Percentiles rank a stretch among this genome's conserved stretches.
These are phyloP conservation scores for Vannuccia rotundouncinata DNA, from an alignment of 2,888 invertebrate species.

Conservation along the genomic window DNA sequence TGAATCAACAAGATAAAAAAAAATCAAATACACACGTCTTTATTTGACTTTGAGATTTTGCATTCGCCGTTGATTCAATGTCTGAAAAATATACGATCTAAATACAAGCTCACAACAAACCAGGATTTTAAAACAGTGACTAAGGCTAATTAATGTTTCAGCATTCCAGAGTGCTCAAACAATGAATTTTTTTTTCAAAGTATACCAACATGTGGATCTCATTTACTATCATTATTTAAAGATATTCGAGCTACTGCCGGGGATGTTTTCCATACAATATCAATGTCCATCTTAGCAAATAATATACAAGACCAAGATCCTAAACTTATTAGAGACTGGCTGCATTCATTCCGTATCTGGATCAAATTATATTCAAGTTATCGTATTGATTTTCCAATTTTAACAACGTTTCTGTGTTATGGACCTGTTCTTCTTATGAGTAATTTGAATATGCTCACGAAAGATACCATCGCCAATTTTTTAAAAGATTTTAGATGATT, in stretches of 20 bases:
- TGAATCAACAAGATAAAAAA: neutral
- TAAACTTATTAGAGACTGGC: slow-evolving; percentile 2
- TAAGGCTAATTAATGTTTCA: slow-evolving; percentile 20
- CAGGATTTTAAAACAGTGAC: neutral
- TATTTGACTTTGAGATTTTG: slow-evolving; percentile 8
- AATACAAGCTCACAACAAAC: neutral
- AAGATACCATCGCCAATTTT: too few species aligned
- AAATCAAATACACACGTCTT: slow-evolving; percentile 6
- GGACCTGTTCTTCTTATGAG: neutral
- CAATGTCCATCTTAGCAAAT: slow-evolving; percentile 11
- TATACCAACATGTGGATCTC: slow-evolving; percentile 9
- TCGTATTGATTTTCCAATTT: neutral
- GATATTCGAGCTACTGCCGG: slow-evolving; percentile 21
- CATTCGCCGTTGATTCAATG: slow-evolving; percentile 11
- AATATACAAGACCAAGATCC: neutral
- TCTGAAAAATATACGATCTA: slow-evolving; percentile 6
- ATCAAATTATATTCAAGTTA: slow-evolving; percentile 16
- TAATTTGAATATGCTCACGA: neutral
- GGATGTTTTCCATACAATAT: slow-evolving; percentile 7
- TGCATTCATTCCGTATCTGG: slow-evolving; percentile 11
- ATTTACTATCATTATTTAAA: slow-evolving; percentile 14
- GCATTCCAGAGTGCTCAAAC: slow-evolving; percentile 23
- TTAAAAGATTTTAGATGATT: too few species aligned
- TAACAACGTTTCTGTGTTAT: slow-evolving; percentile 11
- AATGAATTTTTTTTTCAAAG: neutral